Evolutionary conservation across 2,797 vertebrate genomes (phyloP), one percentile per base, ranked within the genome.

Genomic region (Mus minutoides): DNA sequence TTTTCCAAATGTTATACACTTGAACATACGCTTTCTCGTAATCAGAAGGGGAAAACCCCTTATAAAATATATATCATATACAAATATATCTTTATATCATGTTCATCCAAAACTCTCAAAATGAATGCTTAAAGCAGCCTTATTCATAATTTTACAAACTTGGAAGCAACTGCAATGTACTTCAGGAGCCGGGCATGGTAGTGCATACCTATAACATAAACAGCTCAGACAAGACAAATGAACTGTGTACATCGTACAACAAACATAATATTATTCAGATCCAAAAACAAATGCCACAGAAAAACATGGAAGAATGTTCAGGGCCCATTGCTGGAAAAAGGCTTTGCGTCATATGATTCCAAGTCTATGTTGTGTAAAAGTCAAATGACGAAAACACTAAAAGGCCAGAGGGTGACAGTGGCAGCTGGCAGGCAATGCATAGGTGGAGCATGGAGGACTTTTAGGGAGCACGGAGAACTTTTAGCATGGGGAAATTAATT

Each of bases 1-100:
- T 75, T 94, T 93, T 94, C 92, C 88, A 97, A 97, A 92, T 88
- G 82, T n/a, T 94, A 88, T 5, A 34, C 7, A 92, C 58, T n/a
- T n/a, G 37, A 93, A 34, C 46, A 69, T 6, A 31, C 9, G 10
- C 34, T 76, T 56, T 86, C 52, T 34, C 49, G 58, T 79, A 91
- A 85, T 78, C 88, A 75, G 60, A 78, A 90, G 88, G 82, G 83
- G 54, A 17, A 21, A 96, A 21, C 2, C 80, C 43, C 56, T 87
- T 83, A 49, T 75, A 58, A 93, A 92, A 78, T 29, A 67, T 60
- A 56, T 31, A 46, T 9, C 62, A 85, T 40, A 77, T 3, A 37
- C 10, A 29, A 21, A 71, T 9, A 67, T 31, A 46, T 29, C 67
- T 69, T 80, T 75, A 43, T 62, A 77, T 40, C 31, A 22, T 4